Evolutionary conservation across 2,797 vertebrate species (phyloP).

Genomic region (Sternotherus odoratus): DNA sequence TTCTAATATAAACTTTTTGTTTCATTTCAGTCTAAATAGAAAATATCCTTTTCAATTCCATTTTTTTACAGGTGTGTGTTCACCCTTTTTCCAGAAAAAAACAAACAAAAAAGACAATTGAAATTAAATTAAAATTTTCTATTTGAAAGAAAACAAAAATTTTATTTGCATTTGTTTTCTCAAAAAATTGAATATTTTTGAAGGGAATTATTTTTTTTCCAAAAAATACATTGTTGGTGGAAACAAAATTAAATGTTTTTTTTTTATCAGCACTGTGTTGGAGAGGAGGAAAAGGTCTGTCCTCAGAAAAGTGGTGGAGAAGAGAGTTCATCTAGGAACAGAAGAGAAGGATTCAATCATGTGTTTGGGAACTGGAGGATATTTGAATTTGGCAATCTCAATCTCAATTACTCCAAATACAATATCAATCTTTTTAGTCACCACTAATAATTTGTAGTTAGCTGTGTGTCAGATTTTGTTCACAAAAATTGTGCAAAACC

Average conservation of each 20-base stretch:
- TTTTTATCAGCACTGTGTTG: not conserved
- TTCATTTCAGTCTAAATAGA: not conserved
- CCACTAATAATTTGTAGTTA: conserved; percentile 38
- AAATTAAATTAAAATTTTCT: not conserved
- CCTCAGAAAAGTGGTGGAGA: not conserved
- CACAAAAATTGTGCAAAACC: conserved; percentile 35
- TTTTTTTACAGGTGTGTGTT: not conserved
- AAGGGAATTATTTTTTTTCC: not conserved
- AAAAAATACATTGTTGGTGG: not conserved
- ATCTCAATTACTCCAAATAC: conserved; percentile 23
- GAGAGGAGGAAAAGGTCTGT: not conserved
- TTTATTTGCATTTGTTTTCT: not conserved
- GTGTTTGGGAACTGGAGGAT: not conserved
- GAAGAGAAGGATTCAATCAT: conserved; percentile 18
- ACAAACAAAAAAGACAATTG: not conserved
- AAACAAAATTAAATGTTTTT: rapidly evolving
- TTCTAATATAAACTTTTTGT: not conserved
- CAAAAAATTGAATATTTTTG: not conserved
- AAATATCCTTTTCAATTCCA: not conserved
- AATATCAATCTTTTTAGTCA: conserved; percentile 25
- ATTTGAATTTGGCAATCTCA: conserved; percentile 37
- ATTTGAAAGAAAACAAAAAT: not conserved
- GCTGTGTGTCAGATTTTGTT: conserved; percentile 32
- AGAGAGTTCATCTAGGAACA: not conserved
- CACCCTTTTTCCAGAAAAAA: not conserved